phyloP scores from a whole-genome alignment of 2,113 vertebrate species.

The Bombycilla garrulus region DNA sequence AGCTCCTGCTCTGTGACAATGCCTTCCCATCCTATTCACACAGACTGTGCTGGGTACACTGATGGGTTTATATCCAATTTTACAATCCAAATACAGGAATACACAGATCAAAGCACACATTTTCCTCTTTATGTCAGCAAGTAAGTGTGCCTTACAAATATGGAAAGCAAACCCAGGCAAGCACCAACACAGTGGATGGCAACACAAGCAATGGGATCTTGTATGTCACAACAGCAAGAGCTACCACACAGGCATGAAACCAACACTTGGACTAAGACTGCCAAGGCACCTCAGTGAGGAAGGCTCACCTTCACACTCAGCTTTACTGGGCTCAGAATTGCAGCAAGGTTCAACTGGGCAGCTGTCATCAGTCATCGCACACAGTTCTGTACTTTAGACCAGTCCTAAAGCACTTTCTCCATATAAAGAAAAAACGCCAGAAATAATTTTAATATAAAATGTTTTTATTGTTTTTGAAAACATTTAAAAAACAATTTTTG shows the following conservation, averaged over 20 bases:
- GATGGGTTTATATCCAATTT: background rate
- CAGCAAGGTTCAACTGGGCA: background rate
- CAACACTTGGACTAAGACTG: background rate
- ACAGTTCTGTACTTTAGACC: background rate
- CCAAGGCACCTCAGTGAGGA: background rate
- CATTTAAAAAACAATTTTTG: slow-evolving; percentile 92
- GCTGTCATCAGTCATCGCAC: accelerated
- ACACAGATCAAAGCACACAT: background rate
- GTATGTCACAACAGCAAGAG: background rate
- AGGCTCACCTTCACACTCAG: background rate
- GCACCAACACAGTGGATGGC: background rate
- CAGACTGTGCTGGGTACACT: background rate
- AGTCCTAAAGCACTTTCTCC: background rate
- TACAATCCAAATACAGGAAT: background rate
- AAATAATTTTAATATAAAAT: slow-evolving; percentile 86
- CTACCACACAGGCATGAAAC: background rate
- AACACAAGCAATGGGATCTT: background rate
- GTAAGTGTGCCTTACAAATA: background rate
- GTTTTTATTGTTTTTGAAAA: slow-evolving; percentile 98
- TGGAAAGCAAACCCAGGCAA: background rate
- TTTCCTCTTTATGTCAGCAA: background rate
- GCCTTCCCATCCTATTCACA: background rate
- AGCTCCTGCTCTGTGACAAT: background rate
- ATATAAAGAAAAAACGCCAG: background rate
- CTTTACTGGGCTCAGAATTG: background rate